Evolutionary conservation across 2,888 invertebrate genomes (phyloP).

Genomic region (Mimas tiliae): DNA sequence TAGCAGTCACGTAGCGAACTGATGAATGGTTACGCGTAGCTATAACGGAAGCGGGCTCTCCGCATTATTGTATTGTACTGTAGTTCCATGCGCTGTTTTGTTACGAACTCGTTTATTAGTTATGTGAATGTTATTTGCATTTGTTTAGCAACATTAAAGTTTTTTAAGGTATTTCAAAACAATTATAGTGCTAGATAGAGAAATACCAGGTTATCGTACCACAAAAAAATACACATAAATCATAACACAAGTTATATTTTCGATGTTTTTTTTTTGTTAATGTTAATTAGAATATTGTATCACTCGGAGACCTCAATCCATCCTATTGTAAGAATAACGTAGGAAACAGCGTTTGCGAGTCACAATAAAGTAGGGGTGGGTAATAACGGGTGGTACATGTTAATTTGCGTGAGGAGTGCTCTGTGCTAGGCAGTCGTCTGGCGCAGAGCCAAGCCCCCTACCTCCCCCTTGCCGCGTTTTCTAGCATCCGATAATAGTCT

Average conservation of each 20-base stretch:
- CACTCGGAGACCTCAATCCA: slow-evolving; percentile 16
- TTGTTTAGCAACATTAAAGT: neutral
- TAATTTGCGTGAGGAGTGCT: slow-evolving; percentile 27
- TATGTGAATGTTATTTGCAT: neutral
- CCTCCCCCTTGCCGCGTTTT: slow-evolving; percentile 14
- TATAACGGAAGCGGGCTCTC: slow-evolving; percentile 22
- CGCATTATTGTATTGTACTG: slow-evolving; percentile 17
- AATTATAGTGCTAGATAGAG: neutral
- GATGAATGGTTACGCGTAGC: slow-evolving; percentile 23
- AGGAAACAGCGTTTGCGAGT: slow-evolving; percentile 16
- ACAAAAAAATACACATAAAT: neutral
- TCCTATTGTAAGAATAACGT: slow-evolving; percentile 15
- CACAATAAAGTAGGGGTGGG: slow-evolving; percentile 13
- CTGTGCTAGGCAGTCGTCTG: slow-evolving; percentile 24
- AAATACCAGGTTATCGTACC: neutral
- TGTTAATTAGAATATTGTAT: neutral
- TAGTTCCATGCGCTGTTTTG: neutral
- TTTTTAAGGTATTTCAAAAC: too few relatives aligned
- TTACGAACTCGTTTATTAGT: slow-evolving; percentile 6
- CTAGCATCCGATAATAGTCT: slow-evolving; percentile 25
- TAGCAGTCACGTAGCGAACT: slow-evolving; percentile 23
- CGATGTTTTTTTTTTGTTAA: neutral
- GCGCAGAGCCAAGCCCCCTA: slow-evolving; percentile 20
- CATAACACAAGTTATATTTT: neutral
- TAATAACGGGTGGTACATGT: slow-evolving; percentile 25